phyloP scores from a whole-genome alignment of 1,140 invertebrate species.

The Medauroidea extradentata region DNA sequence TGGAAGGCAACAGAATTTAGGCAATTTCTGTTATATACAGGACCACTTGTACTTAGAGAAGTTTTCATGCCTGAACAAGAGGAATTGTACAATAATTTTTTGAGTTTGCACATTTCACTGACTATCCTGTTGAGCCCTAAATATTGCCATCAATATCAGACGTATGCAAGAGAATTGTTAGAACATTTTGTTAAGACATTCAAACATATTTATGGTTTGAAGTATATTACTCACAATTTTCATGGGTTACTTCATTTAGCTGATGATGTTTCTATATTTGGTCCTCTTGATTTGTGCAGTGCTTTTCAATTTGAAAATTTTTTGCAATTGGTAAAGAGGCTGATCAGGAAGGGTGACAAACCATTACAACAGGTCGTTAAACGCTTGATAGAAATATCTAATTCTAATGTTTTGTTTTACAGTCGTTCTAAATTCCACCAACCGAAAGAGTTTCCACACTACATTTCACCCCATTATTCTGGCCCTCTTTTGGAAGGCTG shows the following conservation, averaged over 20 bases:
- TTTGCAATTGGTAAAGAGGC: constrained; percentile 13
- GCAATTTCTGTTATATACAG: constrained; percentile 33
- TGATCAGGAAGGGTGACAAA: constrained; percentile 16
- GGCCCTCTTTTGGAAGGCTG: too few relatives aligned
- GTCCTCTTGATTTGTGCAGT: constrained; percentile 10
- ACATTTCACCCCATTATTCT: too few relatives aligned
- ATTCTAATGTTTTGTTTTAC: too few relatives aligned
- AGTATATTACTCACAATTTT: constrained; percentile 13
- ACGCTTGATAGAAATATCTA: constrained; percentile 1
- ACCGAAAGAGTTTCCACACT: too few relatives aligned
- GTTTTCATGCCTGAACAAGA: background rate
- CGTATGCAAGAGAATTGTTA: constrained; percentile 6
- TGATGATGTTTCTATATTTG: constrained; percentile 13
- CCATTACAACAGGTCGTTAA: constrained; percentile 15
- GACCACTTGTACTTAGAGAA: constrained; percentile 25
- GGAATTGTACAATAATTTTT: constrained; percentile 2
- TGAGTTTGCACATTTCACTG: constrained; percentile 1
- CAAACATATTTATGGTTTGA: constrained; percentile 3
- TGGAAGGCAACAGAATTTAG: constrained; percentile 39
- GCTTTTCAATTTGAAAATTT: constrained; percentile 17
- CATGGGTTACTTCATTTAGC: constrained; percentile 17
- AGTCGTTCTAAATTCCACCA: too few relatives aligned
- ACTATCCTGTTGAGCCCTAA: constrained; percentile 1
- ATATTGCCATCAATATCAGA: constrained; percentile 1
- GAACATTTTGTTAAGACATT: constrained; percentile 1